A percentile compares a stretch with the other conserved stretches of the same genome.
Evolutionary conservation across 1,140 invertebrate genomes (phyloP).

Genomic region (Drosophila parabipectinata): DNA sequence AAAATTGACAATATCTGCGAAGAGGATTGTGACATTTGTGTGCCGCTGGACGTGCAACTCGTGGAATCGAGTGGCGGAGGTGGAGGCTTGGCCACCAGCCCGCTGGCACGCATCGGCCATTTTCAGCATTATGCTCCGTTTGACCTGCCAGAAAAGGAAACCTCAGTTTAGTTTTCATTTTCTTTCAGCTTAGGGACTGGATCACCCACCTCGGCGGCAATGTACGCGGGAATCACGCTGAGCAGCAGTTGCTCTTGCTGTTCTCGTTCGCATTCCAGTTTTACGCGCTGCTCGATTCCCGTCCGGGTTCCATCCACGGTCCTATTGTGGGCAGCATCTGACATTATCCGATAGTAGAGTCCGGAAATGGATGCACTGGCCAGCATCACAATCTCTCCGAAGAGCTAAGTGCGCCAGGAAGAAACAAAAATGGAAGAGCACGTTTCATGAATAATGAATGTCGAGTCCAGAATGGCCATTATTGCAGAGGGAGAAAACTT

Average conservation of each 20-base stretch:
- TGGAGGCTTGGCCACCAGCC: conserved; percentile 87
- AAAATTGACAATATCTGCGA: conserved; percentile 99
- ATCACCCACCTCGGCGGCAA: conserved; percentile 65
- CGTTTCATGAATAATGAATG: conserved; percentile 43
- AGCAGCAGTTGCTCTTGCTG: conserved; percentile 95
- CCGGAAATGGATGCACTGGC: conserved; percentile 91
- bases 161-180: not conserved
- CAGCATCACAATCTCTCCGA: conserved; percentile 90
- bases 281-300: conserved; percentile 95
- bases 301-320: conserved; percentile 95
- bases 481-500: not conserved
- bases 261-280: conserved; percentile 95
- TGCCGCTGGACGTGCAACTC: conserved; percentile 99
- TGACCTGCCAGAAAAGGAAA: conserved; percentile 87
- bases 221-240: conserved; percentile 96
- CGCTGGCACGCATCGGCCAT: conserved; percentile 95
- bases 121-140: conserved; percentile 96
- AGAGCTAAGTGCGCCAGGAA: conserved; percentile 85
- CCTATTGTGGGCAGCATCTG: conserved; percentile 91
- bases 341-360: conserved; percentile 94
- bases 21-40: conserved; percentile 98
- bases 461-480: conserved; percentile 29
- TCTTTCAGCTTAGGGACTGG: not conserved
- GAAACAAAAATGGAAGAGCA: not conserved
- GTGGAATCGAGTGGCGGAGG: conserved; percentile 95